Evolutionary conservation across 2,797 vertebrate species (phyloP), one percentile per base, ranked within the genome.

Genomic region (Luscinia megarhynchos): DNA sequence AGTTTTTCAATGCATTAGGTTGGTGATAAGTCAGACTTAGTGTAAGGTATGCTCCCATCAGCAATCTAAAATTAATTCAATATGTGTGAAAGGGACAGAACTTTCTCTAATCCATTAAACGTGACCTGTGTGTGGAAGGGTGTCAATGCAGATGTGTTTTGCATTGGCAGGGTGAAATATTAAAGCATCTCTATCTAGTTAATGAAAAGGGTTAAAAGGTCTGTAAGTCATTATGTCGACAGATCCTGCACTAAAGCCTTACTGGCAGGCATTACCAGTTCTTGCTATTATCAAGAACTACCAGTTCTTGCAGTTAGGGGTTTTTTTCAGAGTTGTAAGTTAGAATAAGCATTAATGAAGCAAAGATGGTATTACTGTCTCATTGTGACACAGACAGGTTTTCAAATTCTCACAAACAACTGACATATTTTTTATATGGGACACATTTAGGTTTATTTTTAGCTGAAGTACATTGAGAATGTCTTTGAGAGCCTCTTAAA

Each of bases 351-450:
- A 46, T 45, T 61, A 74, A 40, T 59, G 50, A 45, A 12, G 14
- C 27, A 70, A n/a, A 61, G 20, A 27, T 51, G 6, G 1, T 72
- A 15, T 59, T 73, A 43, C 21, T 45, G 13, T 61, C 32, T 72
- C 8, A 75, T 73, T 77, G 34, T 75, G 36, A 38, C 38, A 50
- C 18, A 75, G n/a, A 50, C 29, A 38, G 9, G 36, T 38, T 79
- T 82, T 70, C 50, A 72, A 22, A 46, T 21, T 19, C 57, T 87
- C 30, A 46, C 17, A 75, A 45, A 26, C 2, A 12, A 29, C 21
- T 58, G 45, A 8, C 0, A 0, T 18, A 17, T 36, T 75, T 91
- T 48, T 43, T 13, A 6, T 43, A 23, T 72, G 9, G 4, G 1
- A 16, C 36, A 1, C 22, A 40, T 90, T 84, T 81, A 67, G 46